phyloP scores from a whole-genome alignment of 2,888 invertebrate species.

The Aleiodes testaceus region DNA sequence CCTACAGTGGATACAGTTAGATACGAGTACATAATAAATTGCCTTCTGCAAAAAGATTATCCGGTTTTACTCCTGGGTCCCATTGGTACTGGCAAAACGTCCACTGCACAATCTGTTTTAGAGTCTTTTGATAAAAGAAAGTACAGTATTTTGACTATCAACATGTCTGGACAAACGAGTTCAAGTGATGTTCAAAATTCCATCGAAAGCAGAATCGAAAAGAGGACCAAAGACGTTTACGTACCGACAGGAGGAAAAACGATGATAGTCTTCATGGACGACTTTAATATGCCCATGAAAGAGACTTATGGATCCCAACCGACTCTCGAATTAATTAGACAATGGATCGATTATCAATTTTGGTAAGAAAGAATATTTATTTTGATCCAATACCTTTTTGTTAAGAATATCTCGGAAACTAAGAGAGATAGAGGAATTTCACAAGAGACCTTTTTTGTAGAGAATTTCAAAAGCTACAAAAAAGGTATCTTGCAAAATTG shows the following conservation, averaged over 20 bases:
- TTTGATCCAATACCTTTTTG: background rate
- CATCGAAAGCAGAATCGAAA: conserved; percentile 79
- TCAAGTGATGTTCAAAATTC: conserved; percentile 80
- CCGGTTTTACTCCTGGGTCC: conserved; percentile 88
- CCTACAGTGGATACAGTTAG: conserved; percentile 93
- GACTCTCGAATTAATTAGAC: conserved; percentile 86
- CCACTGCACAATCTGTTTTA: conserved; percentile 78
- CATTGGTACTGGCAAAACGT: conserved; percentile 90
- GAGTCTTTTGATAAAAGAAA: conserved; percentile 75
- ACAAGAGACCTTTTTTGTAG: too few species aligned
- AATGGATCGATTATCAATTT: conserved; percentile 92
- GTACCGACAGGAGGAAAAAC: conserved; percentile 83
- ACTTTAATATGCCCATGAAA: conserved; percentile 93
- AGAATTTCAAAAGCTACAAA: too few species aligned
- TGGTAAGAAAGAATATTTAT: conserved; percentile 75
- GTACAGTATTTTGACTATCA: conserved; percentile 82
- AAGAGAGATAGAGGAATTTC: too few species aligned
- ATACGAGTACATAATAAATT: conserved; percentile 83
- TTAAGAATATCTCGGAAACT: too few species aligned
- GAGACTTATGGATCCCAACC: conserved; percentile 93
- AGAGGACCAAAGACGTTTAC: conserved; percentile 88
- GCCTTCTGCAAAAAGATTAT: conserved; percentile 78
- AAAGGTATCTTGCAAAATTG: too few species aligned
- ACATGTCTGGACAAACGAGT: conserved; percentile 92
- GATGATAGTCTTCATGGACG: conserved; percentile 91